Percentiles rank a stretch among this genome's conserved stretches.
Conservation (phyloP, 2,888 invertebrate species). For the Sesamia inferens region DNA sequence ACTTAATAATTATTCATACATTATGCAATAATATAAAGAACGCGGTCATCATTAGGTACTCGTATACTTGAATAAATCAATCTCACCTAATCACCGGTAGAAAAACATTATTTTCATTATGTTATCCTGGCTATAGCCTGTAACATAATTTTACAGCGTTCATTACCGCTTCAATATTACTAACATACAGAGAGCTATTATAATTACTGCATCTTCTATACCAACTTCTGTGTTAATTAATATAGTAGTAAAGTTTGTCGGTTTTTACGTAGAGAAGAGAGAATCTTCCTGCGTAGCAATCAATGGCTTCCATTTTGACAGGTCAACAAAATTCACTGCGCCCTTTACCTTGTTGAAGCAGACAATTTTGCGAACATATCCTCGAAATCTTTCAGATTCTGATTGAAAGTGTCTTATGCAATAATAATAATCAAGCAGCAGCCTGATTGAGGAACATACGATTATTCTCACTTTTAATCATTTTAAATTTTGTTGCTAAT, state of each 20-base stretch:
- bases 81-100: conserved; percentile 26
- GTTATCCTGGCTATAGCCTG: conserved; percentile 22
- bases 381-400: neutral
- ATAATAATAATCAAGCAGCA: too few relatives aligned
- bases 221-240: neutral
- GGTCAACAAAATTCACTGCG: neutral
- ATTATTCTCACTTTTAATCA: too few relatives aligned
- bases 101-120: conserved; percentile 38
- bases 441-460: too few relatives aligned
- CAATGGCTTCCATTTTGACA: neutral
- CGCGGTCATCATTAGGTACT: conserved; percentile 20
- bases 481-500: too few relatives aligned
- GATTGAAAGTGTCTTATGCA: neutral
- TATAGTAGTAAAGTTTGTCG: neutral
- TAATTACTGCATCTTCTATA: neutral
- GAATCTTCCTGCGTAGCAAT: neutral
- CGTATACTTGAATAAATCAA: conserved; percentile 30
- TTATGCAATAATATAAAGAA: conserved; percentile 14
- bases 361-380: neutral
- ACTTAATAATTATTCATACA: conserved; percentile 1
- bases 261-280: neutral
- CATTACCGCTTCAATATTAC: neutral
- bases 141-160: conserved; percentile 20
- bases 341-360: neutral
- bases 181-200: neutral